These are phyloP conservation scores for Heliothis subflexa DNA, from an alignment of 1,140 invertebrate species.

Conservation along the genomic window DNA sequence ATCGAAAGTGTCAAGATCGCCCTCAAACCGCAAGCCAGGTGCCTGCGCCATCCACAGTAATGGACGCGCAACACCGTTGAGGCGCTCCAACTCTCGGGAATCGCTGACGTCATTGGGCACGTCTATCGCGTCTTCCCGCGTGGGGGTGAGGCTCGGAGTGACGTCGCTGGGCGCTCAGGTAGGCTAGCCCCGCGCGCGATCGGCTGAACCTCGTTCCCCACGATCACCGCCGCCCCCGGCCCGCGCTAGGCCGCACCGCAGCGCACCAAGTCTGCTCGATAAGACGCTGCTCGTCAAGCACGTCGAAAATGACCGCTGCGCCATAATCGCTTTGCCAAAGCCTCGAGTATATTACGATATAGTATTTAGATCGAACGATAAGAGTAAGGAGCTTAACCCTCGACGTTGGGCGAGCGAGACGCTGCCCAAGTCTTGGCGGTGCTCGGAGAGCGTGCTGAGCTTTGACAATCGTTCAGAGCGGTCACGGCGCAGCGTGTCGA, in stretches of 20 bases:
- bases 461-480: constrained; percentile 68
- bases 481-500: constrained; percentile 72
- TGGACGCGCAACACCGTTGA: constrained; percentile 87
- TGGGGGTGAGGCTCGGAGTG: constrained; percentile 89
- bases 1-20: constrained; percentile 94
- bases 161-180: constrained; percentile 90
- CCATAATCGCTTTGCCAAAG: constrained; percentile 78
- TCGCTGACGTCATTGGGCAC: constrained; percentile 93
- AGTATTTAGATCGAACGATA: constrained; percentile 66
- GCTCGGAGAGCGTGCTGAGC: constrained; percentile 78
- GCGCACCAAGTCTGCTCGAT: constrained; percentile 74
- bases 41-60: constrained; percentile 89
- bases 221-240: constrained; percentile 63
- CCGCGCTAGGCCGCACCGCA: constrained; percentile 66
- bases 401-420: constrained; percentile 75
- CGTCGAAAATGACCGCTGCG: constrained; percentile 78
- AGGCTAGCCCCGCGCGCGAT: constrained; percentile 88
- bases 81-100: constrained; percentile 93
- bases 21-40: constrained; percentile 90
- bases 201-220: constrained; percentile 76
- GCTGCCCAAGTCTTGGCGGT: constrained; percentile 80
- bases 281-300: constrained; percentile 80
- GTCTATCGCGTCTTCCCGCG: constrained; percentile 88
- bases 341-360: constrained; percentile 80
- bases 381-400: constrained; percentile 66